Evolutionary conservation across 2,888 invertebrate genomes (phyloP).

Genomic region (Drosophila koepferae): DNA sequence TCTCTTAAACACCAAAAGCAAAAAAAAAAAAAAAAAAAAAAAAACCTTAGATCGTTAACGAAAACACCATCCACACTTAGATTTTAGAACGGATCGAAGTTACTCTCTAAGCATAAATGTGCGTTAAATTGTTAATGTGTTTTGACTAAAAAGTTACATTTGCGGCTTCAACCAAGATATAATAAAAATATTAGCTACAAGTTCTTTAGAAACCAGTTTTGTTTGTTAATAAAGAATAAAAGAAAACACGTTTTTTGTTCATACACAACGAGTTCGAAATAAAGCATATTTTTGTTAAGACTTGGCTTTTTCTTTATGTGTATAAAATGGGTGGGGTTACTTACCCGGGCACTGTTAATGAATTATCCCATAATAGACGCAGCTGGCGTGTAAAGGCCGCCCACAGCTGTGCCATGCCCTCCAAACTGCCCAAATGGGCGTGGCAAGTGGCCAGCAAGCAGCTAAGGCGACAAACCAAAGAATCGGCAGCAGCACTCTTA

Average conservation of each 20-base stretch:
- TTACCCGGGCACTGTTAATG: conserved; percentile 93
- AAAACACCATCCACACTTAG: conserved; percentile 53
- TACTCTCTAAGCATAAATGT: conserved; percentile 63
- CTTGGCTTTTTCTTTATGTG: background rate
- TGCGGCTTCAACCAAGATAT: conserved; percentile 70
- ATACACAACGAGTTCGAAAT: conserved; percentile 66
- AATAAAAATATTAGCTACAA: conserved; percentile 47
- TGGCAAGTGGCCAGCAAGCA: conserved; percentile 90
- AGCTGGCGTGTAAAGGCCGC: conserved; percentile 96
- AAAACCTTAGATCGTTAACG: conserved; percentile 25
- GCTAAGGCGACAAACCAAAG: conserved; percentile 93
- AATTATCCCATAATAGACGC: conserved; percentile 94
- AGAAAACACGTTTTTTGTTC: conserved; percentile 31
- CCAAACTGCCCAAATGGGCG: conserved; percentile 90
- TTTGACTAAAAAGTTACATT: conserved; percentile 63
- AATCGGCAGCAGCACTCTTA: conserved; percentile 92
- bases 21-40: background rate
- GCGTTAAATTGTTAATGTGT: conserved; percentile 65
- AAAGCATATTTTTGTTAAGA: conserved; percentile 79
- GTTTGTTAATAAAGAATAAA: conserved; percentile 13
- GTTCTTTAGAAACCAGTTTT: conserved; percentile 47
- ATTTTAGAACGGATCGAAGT: conserved; percentile 55
- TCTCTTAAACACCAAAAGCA: conserved; percentile 35
- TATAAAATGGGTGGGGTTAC: conserved; percentile 82
- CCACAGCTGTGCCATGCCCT: conserved; percentile 95